Percentiles rank a stretch among this genome's conserved stretches.
Evolutionary conservation across 2,113 vertebrate species (phyloP).

Genomic region (Ceuthmochares aereus): DNA sequence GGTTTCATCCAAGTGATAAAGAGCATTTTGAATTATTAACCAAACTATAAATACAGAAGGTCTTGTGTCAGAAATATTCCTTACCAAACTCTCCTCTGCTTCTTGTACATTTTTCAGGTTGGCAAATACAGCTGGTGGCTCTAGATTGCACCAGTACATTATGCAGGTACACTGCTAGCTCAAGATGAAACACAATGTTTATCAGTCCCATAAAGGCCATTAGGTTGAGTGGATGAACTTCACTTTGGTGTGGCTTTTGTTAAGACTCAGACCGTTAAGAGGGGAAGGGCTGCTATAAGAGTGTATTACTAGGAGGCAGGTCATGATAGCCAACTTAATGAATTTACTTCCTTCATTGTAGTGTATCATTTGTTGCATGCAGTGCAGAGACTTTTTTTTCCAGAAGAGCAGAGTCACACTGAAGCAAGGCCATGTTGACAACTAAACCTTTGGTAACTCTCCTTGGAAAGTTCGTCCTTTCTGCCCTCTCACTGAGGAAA

Average conservation of each 20-base stretch:
- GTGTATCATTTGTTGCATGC: not conserved
- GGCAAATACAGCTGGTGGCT: not conserved
- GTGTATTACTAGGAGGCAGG: not conserved
- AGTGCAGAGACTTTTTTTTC: not conserved
- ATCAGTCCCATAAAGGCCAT: not conserved
- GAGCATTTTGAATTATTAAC: not conserved
- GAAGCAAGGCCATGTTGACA: not conserved
- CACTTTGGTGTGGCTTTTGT: not conserved
- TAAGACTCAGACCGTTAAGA: not conserved
- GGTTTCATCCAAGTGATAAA: not conserved
- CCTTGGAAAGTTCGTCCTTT: not conserved
- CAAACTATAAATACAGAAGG: accelerated
- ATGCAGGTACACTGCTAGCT: not conserved
- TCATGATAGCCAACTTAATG: not conserved
- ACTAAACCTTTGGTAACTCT: not conserved
- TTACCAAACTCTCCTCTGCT: not conserved
- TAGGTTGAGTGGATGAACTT: not conserved
- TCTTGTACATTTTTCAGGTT: not conserved
- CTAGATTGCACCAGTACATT: not conserved
- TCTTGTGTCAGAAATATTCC: not conserved
- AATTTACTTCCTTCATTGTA: not conserved
- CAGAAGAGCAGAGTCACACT: not conserved
- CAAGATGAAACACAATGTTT: not conserved
- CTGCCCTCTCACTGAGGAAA: not conserved
- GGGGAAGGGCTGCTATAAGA: not conserved